Evolutionary conservation across 2,113 vertebrate genomes (phyloP).

Genomic region (Apteryx mantelli): DNA sequence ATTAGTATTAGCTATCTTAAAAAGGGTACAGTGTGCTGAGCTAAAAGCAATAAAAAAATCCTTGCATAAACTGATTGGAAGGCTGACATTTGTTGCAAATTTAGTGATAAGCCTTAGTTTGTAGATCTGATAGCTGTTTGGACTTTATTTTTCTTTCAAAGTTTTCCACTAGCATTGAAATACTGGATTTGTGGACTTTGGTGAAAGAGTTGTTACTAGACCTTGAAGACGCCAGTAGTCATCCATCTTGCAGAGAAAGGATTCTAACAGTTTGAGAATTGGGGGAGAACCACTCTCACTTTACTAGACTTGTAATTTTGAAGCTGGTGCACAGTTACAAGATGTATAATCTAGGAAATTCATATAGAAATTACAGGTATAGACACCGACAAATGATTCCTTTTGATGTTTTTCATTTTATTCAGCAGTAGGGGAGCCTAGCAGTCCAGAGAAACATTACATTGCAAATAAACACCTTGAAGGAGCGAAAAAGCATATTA

Average conservation of each 20-base stretch:
- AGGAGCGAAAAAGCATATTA: not conserved
- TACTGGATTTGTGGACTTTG: not conserved
- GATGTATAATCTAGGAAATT: not conserved
- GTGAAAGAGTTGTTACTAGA: not conserved
- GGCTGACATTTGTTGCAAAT: not conserved
- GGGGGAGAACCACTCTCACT: not conserved
- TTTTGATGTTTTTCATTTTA: conserved; percentile 23
- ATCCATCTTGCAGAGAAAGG: not conserved
- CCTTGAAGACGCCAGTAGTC: not conserved
- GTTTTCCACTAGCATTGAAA: not conserved
- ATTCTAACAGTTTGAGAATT: not conserved
- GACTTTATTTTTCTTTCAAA: not conserved
- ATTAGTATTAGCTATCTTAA: not conserved
- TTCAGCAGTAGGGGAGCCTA: not conserved
- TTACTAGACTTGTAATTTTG: not conserved
- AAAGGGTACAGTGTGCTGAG: not conserved
- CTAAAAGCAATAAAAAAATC: not conserved
- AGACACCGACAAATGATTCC: not conserved
- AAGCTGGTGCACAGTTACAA: not conserved
- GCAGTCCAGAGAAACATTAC: not conserved
- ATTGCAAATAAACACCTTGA: conserved; percentile 26
- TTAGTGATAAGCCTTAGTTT: not conserved
- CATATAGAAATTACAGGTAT: not conserved
- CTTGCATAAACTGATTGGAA: not conserved
- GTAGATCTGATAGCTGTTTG: not conserved